These are phyloP conservation scores for Lysandra coridon DNA, from an alignment of 2,888 invertebrate species.

Conservation along the genomic window DNA sequence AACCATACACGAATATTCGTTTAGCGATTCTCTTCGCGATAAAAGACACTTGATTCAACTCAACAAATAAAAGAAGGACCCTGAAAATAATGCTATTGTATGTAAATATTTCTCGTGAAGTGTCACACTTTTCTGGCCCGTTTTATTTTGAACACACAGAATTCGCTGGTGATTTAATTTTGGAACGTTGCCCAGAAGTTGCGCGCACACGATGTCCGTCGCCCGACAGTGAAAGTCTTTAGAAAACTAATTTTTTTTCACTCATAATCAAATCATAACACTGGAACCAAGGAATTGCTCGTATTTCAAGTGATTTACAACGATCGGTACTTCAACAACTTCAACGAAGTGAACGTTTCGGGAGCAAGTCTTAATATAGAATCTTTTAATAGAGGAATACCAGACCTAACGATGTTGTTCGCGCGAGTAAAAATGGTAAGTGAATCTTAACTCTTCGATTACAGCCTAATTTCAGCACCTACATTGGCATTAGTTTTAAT, in stretches of 20 bases:
- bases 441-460: slow-evolving; percentile 47
- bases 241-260: slow-evolving; percentile 50
- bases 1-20: background rate
- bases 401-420: slow-evolving; percentile 61
- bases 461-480: slow-evolving; percentile 54
- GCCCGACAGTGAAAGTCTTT: slow-evolving; percentile 50
- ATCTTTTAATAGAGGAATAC: slow-evolving; percentile 70
- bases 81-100: background rate
- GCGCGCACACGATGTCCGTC: slow-evolving; percentile 61
- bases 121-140: slow-evolving; percentile 36
- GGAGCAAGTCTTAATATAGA: slow-evolving; percentile 66
- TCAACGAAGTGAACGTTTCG: slow-evolving; percentile 53
- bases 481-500: slow-evolving; percentile 63
- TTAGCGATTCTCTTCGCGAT: background rate
- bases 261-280: slow-evolving; percentile 14
- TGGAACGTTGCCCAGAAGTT: slow-evolving; percentile 72
- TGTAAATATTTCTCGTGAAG: slow-evolving; percentile 32
- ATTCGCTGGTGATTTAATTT: slow-evolving; percentile 68
- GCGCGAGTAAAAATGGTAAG: slow-evolving; percentile 62
- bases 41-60: background rate
- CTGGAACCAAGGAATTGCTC: slow-evolving; percentile 15
- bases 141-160: slow-evolving; percentile 50
- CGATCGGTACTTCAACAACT: background rate
- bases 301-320: slow-evolving; percentile 26
- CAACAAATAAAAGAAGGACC: slow-evolving; percentile 3